Conservation (phyloP, 2,888 invertebrate species). For the Exocentrus adspersus region DNA sequence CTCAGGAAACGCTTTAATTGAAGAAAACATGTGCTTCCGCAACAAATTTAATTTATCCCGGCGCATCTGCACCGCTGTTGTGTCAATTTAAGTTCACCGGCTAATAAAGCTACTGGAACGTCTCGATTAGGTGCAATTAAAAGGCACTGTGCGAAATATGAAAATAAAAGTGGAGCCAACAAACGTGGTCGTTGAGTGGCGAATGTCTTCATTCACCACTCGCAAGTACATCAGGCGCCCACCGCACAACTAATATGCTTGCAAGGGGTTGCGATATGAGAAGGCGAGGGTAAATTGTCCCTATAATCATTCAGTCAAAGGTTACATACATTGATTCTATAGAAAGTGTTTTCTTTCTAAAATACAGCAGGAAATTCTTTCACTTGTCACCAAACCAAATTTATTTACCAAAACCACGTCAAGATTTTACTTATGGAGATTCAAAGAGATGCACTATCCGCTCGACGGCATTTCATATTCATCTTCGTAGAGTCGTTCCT, state of each 20-base stretch:
- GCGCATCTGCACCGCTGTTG: background rate
- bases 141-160: slow-evolving; percentile 31
- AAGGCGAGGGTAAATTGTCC: slow-evolving; percentile 16
- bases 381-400: too few species aligned
- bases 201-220: slow-evolving; percentile 45
- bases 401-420: too few species aligned
- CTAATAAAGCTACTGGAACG: slow-evolving; percentile 26
- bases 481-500: too few species aligned
- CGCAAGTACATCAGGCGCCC: slow-evolving; percentile 37
- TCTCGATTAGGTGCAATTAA: slow-evolving; percentile 29
- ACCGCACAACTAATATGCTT: slow-evolving; percentile 41
- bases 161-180: slow-evolving; percentile 28
- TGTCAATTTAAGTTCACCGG: slow-evolving; percentile 13
- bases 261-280: slow-evolving; percentile 17
- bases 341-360: background rate
- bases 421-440: too few species aligned
- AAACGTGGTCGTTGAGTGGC: slow-evolving; percentile 31
- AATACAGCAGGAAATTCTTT: too few species aligned
- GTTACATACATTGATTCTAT: too few species aligned
- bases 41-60: background rate
- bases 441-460: too few species aligned
- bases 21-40: background rate
- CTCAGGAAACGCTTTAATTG: background rate
- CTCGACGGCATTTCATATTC: too few species aligned
- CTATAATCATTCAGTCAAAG: too few species aligned